phyloP scores from a whole-genome alignment of 2,113 vertebrate species.

The Oncorhynchus tshawytscha region DNA sequence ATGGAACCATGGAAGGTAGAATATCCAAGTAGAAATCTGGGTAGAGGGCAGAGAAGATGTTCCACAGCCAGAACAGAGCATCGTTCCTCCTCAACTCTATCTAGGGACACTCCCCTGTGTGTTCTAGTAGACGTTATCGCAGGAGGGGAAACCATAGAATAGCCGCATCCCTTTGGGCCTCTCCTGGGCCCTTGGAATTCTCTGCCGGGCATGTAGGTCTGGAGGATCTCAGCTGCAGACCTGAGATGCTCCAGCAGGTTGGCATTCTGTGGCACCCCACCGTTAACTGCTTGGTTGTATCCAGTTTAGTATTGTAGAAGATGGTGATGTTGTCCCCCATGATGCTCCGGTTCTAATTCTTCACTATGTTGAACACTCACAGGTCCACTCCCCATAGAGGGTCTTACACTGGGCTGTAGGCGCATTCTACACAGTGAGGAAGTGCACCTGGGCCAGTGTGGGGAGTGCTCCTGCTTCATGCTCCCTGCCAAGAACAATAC shows the following conservation, averaged over 20 bases:
- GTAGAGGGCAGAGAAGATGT: slow-evolving; percentile 80
- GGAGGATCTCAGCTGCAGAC: slow-evolving; percentile 63
- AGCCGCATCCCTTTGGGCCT: slow-evolving; percentile 84
- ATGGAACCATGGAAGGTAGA: no score
- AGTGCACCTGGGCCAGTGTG: slow-evolving; percentile 66
- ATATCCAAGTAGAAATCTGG: slow-evolving; percentile 87
- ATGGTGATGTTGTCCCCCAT: slow-evolving; percentile 83
- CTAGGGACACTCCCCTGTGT: slow-evolving; percentile 78
- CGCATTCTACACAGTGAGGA: slow-evolving; percentile 87
- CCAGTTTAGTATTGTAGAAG: slow-evolving; percentile 81
- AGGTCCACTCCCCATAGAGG: slow-evolving; percentile 69
- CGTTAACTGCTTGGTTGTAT: slow-evolving; percentile 73
- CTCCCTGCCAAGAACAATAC: background rate
- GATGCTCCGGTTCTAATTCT: slow-evolving; percentile 81
- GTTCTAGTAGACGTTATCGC: slow-evolving; percentile 82
- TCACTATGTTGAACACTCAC: slow-evolving; percentile 78
- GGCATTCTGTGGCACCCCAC: slow-evolving; percentile 88
- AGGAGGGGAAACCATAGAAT: slow-evolving; percentile 87
- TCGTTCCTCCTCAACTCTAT: slow-evolving; percentile 76
- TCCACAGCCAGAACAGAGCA: slow-evolving; percentile 86
- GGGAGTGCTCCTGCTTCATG: slow-evolving; percentile 24
- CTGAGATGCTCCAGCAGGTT: slow-evolving; percentile 82
- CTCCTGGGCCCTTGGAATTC: slow-evolving; percentile 73
- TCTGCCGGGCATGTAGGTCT: slow-evolving; percentile 55
- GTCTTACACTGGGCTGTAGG: slow-evolving; percentile 75